phyloP scores from a whole-genome alignment of 2,888 invertebrate genomes.

The Drosophila mayaguana region DNA sequence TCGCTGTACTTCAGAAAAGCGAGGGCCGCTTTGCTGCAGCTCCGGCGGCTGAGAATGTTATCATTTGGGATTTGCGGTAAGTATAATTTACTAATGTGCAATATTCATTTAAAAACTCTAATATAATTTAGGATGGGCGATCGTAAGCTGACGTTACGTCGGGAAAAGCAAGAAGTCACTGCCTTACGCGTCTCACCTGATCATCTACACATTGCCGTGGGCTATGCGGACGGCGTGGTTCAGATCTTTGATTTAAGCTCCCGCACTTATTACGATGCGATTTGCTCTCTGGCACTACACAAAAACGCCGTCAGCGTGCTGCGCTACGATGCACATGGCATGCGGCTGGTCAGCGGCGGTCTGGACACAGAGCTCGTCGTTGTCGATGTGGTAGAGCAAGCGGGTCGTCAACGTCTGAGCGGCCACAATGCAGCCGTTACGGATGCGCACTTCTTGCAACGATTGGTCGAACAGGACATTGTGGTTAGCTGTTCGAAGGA shows the following conservation, averaged over 20 bases:
- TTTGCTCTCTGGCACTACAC: conserved; percentile 92
- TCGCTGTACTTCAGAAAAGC: conserved; percentile 91
- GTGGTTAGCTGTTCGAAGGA: conserved; percentile 95
- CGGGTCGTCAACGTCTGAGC: conserved; percentile 94
- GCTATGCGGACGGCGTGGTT: conserved; percentile 95
- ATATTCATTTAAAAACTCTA: neutral
- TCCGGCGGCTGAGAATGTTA: conserved; percentile 97
- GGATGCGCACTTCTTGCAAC: conserved; percentile 90
- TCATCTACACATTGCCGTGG: conserved; percentile 93
- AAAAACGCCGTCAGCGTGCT: conserved; percentile 93
- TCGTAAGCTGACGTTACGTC: conserved; percentile 91
- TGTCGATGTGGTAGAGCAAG: conserved; percentile 97
- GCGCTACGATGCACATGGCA: conserved; percentile 93
- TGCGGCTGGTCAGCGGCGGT: conserved; percentile 93
- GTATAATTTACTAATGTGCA: conserved; percentile 68
- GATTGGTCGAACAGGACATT: conserved; percentile 85
- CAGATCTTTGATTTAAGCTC: conserved; percentile 92
- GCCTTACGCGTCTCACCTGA: conserved; percentile 91
- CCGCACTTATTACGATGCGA: conserved; percentile 86
- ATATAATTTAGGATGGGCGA: conserved; percentile 81
- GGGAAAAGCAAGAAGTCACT: conserved; percentile 93
- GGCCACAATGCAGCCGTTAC: conserved; percentile 97
- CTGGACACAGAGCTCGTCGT: conserved; percentile 97
- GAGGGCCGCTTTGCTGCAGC: conserved; percentile 94
- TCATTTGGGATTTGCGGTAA: conserved; percentile 96